Evolutionary conservation across 2,113 vertebrate genomes (phyloP), one percentile per base, ranked within the genome.

Genomic region (Formicarius rufipectus): DNA sequence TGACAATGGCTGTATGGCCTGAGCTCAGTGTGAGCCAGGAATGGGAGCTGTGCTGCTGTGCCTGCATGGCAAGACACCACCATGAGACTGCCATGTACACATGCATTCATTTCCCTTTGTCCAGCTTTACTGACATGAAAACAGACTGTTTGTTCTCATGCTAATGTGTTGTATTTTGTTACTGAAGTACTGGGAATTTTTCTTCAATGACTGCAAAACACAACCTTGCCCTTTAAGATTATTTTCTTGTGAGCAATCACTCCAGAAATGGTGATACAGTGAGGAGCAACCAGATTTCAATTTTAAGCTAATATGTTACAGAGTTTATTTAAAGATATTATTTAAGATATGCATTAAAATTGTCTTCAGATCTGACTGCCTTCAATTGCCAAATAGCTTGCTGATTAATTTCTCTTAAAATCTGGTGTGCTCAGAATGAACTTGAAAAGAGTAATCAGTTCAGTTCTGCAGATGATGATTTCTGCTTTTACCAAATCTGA

Each of bases 401-500:
- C 45, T 69, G 80, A 81, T 69, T 78, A 10, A 62, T 40, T 74
- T 68, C 18, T 84, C 33, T 42, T 49, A 44, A 87, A 94, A 56
- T 50, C 35, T 49, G 40, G 13, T 50, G 4, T 59, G 37, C 66
- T 74, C 35, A 78, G 79, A 84, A 39, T 59, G 64, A 75, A 67
- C 74, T 89, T 88, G 64, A 85, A 90, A 95, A 78, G 83, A 87
- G 87, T 91, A 79, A 95, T 91, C 84, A 56, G 79, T 33, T 89
- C 45, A 59, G 59, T 94, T 89, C 63, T 94, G 81, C 64, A 87
- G 68, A 71, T 83, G 59, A 62, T 73, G 68, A 79, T 92, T 82
- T 76, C 67, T 79, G 62, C 33, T 55, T 91, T 80, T 73, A 60
- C 59, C 56, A 86, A 53, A 35, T 87, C 68, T 64, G 81, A 75